Base-by-base conservation (phyloP, 2,888 invertebrate genomes). In the Drosophila rubida region DNA sequence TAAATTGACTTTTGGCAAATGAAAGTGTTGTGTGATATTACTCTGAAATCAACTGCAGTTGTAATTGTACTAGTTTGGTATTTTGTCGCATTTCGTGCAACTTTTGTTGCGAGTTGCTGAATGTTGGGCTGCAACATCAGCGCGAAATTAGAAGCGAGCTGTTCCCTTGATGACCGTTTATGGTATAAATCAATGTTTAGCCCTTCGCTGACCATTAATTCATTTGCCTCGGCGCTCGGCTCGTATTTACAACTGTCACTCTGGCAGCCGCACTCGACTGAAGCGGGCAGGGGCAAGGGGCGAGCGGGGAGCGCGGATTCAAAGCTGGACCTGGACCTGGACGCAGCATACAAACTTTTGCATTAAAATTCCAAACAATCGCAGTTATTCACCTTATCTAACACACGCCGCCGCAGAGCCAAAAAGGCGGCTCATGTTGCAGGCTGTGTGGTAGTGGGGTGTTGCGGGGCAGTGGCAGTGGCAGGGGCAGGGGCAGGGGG, bases 381-480 rank as follows among this genome's bases (percentile, higher is more conserved):
- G 79, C 78, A 75, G 88, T 72, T 75, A 87, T 86, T 86, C 70
- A 81, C 89, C 87, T 84, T 84, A 84, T 88, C 84, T 84, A 87
- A 87, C 84, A 87, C 85, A 79, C 60, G 74, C 60, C 46, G 45
- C 65, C 49, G 58, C 57, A 60, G 49, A 30, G 35, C 6, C 22
- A 44, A 44, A n/a, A 9, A 39, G 9, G 25, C 14, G 35, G 35
- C 14, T 9, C 16, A 30, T n/a, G 55, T 27, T 7, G 5, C 9
- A 13, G 11, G 6, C n/a, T 19, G 16, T 16, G 49, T 7, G 23
- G 7, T n/a, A 2, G 11, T 6, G 0, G 14, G 19, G 4, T 19
- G 19, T 19, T 19, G 19, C 19, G 23, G 7, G 50, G 30, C n/a
- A n/a, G n/a, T n/a, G n/a, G n/a, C n/a, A n/a, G 9, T 11, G 2